phyloP scores from a whole-genome alignment of 2,888 invertebrate species.

The Drosophila testacea region DNA sequence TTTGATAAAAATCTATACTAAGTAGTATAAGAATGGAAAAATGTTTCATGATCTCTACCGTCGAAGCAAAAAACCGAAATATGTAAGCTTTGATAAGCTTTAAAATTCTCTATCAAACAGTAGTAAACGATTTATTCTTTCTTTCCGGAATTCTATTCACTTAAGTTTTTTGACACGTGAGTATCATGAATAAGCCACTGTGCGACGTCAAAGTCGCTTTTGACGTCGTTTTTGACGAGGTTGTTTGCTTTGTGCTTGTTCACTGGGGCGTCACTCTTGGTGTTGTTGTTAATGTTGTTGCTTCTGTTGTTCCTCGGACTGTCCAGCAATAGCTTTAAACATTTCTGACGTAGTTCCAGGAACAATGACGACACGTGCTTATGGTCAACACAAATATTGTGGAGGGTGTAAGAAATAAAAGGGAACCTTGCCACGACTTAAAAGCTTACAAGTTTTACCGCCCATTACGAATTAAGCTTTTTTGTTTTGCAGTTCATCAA shows the following conservation, averaged over 20 bases:
- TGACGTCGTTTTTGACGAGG: constrained; percentile 4
- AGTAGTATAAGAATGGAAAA: too few relatives aligned
- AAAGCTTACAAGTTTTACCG: constrained; percentile 40
- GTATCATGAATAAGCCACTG: too few relatives aligned
- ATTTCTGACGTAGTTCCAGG: constrained; percentile 24
- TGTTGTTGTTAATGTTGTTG: constrained; percentile 25
- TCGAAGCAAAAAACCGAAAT: too few relatives aligned
- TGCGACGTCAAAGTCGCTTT: constrained; percentile 29
- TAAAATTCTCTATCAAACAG: too few relatives aligned
- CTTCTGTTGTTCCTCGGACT: neutral
- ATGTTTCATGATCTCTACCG: too few relatives aligned
- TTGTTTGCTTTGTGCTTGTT: constrained; percentile 39
- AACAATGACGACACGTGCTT: constrained; percentile 17
- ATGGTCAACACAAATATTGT: neutral
- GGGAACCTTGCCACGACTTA: neutral
- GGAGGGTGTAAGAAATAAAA: neutral
- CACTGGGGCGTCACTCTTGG: constrained; percentile 18
- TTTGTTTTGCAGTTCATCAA: constrained; percentile 24
- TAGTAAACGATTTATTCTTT: too few relatives aligned
- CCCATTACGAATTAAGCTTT: constrained; percentile 33
- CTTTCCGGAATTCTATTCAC: too few relatives aligned
- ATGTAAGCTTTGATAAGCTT: too few relatives aligned
- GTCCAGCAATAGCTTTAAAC: constrained; percentile 40
- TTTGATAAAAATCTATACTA: too few relatives aligned
- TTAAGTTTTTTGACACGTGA: too few relatives aligned